Evolutionary conservation across 2,113 vertebrate species (phyloP).

Genomic region (Tychaedon coryphoeus): DNA sequence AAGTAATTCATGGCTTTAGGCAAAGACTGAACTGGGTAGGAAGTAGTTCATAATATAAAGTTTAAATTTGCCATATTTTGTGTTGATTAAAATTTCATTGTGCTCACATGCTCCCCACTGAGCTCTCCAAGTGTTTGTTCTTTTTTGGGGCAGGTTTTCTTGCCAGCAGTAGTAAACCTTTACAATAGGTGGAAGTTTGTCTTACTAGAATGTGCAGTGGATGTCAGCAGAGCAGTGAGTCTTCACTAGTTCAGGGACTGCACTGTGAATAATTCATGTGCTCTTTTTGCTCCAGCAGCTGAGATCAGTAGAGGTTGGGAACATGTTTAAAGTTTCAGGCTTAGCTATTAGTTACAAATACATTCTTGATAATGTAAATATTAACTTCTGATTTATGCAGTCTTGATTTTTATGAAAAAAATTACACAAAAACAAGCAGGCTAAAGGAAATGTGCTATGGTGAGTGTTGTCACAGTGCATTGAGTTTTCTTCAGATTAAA

Average conservation of each 20-base stretch:
- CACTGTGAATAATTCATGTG: conserved; percentile 30
- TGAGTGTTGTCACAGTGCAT: background rate
- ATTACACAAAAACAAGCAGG: background rate
- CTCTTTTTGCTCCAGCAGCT: background rate
- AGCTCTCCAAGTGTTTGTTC: background rate
- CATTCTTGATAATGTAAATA: background rate
- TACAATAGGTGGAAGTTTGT: background rate
- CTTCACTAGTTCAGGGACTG: background rate
- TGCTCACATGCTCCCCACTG: background rate
- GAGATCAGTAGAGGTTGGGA: background rate
- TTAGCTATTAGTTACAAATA: conserved; percentile 43
- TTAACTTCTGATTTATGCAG: conserved; percentile 5
- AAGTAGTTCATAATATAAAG: background rate
- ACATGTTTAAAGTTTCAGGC: conserved; percentile 47
- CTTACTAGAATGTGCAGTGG: background rate
- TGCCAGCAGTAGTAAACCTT: background rate
- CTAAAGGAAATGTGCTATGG: background rate
- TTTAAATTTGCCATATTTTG: background rate
- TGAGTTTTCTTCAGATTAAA: background rate
- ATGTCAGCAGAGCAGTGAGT: background rate
- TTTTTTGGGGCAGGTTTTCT: background rate
- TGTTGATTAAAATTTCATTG: background rate
- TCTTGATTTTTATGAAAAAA: background rate
- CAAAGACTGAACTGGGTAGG: background rate
- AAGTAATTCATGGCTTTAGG: background rate